Evolutionary conservation across 1,140 invertebrate genomes (phyloP), one percentile per base, ranked within the genome.

Genomic region (Homarus americanus): DNA sequence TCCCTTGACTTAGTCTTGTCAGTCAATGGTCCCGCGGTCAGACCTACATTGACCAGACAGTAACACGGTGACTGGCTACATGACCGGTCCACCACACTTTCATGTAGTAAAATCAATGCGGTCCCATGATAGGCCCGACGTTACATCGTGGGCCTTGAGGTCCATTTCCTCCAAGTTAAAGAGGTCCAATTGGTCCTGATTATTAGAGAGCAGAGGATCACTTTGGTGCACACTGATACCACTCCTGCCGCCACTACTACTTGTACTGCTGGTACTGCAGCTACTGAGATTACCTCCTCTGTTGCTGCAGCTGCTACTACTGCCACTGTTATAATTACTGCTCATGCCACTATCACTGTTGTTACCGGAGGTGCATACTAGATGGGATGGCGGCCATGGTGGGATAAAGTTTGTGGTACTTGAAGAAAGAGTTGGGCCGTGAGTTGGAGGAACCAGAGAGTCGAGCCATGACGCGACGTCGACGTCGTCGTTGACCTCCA

Each of bases 151-250:
- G 76, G 87, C 76, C 87, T 92, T 92, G 58, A 92, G 87, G 76
- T 92, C 91, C 82, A 82, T 82, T 49, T 92, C 91, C 73, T 92
- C 91, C 58, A 92, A 58, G 69, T 69, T 92, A n/a, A 86, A 90
- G 82, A 89, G 89, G 78, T 92, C 91, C 66, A 86, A 40, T 49
- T 92, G 91, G 73, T 90, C 82, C 73, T 87, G 89, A 49, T 87
- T 92, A 80, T 90, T 87, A 44, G 89, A 91, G 78, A 92, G 69
- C 58, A 92, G 92, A 12, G 92, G 92, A 49, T 92, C 92, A 83
- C 92, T 92, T 76, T 91, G 92, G 73, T 92, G 84, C 32, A 91
- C 63, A 32, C 91, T 87, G 34, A 75, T 75, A 44, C 82, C 80
- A 41, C 41, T 91, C 32, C 76, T 82, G 53, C 82, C 58, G 58